Base-by-base conservation (phyloP, 35 echinoderm and acorn worm species). In the Ophioderma brevispina region DNA sequence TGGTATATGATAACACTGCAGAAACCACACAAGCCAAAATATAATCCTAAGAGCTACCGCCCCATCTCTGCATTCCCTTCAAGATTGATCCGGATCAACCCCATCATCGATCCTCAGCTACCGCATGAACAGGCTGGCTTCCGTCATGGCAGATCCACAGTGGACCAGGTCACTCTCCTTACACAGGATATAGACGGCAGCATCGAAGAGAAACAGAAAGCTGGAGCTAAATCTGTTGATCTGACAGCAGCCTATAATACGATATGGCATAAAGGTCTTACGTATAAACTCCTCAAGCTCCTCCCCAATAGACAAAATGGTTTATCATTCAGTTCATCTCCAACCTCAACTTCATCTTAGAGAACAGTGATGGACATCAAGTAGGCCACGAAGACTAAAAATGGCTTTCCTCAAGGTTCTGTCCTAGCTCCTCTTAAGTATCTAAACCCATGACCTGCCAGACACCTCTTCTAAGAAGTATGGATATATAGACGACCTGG, bases 321-420 rank as follows among this genome's bases (percentile, higher is more conserved):
- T 75, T 32, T 32, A 86, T 86, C 55, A 17, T 86, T 32, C 33
- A 86, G 35, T 56, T 86, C 17, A 86, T 86, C 21, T 75, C 55
- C 1, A 86, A 86, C 36, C 50, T 28, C 25, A 34, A 11, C 18
- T 86, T 64, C 63, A 56, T 85, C 21, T 32, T 76, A 1, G 76
- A 86, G 63, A 64, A 32, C 37, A 52, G 37, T 31, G 33, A 76
- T 25, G 59, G 84, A 75, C 50, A 86, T 18, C 33, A 76, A 86
- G 52, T 30, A 76, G 84, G 35, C 84, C 15, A 8, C 55, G 84
- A n/a, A 50, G 84, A 1, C 59, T 86, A 28, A 64, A 64, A 86
- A 86, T 76, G 84, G 84, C n/a, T 14, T 86, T 75, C 55, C 84
- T 15, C 5, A 86, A 38, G 84, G 84, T 13, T 86, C 84, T 25